Conservation (phyloP, 1,140 invertebrate species). For the Antheraea mylitta region DNA sequence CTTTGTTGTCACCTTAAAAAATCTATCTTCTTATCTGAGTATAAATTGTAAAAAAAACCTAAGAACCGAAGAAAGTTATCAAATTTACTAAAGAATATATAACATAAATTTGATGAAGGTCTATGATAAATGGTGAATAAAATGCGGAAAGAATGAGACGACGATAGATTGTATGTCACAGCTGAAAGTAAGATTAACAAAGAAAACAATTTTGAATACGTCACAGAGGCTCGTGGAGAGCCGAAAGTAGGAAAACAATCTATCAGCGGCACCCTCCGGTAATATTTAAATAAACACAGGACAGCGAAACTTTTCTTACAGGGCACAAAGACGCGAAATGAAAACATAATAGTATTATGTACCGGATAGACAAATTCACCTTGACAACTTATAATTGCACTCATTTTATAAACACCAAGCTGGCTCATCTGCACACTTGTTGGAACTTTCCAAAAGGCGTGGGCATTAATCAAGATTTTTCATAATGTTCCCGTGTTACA, state of each 20-base stretch:
- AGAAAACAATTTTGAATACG: conserved; percentile 43
- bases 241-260: conserved; percentile 45
- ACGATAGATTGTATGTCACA: conserved; percentile 26
- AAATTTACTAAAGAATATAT: not conserved
- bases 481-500: conserved; percentile 17
- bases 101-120: not conserved
- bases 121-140: not conserved
- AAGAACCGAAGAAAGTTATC: not conserved
- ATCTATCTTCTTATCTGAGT: too few relatives aligned
- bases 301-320: conserved; percentile 28
- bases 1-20: too few relatives aligned
- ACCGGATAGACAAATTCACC: conserved; percentile 26
- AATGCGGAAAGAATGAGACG: not conserved
- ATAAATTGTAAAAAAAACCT: too few relatives aligned
- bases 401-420: conserved; percentile 20
- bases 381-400: conserved; percentile 29
- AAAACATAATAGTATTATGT: conserved; percentile 28
- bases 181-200: conserved; percentile 41
- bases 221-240: conserved; percentile 27
- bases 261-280: conserved; percentile 50
- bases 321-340: conserved; percentile 23
- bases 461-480: conserved; percentile 22
- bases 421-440: conserved; percentile 13
- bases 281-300: conserved; percentile 53
- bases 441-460: conserved; percentile 17